phyloP scores from a whole-genome alignment of 2,113 vertebrate species.

The Tringa solitaria region DNA sequence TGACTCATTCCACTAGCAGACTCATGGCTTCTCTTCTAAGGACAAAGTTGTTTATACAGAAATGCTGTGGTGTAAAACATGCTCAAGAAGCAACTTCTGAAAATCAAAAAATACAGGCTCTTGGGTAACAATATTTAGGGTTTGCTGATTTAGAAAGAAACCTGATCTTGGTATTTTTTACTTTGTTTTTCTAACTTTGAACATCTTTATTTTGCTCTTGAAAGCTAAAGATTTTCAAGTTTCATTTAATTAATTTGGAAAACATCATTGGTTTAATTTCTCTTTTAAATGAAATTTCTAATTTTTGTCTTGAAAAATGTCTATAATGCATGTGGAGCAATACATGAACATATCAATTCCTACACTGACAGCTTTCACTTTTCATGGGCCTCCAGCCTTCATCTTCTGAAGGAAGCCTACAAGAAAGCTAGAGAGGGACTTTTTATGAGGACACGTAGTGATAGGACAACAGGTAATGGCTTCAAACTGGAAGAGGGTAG shows the following conservation, averaged over 20 bases:
- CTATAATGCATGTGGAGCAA: neutral
- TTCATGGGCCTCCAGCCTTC: neutral
- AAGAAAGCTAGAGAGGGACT: too few relatives aligned
- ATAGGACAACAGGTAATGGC: too few relatives aligned
- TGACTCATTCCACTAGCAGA: neutral
- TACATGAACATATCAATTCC: neutral
- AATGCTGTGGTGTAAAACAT: neutral
- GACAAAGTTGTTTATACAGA: neutral
- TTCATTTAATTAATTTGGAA: neutral
- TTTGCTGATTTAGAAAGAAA: neutral
- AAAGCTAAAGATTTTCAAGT: neutral
- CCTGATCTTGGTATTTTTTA: neutral
- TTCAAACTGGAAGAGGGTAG: too few relatives aligned
- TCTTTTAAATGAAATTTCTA: neutral
- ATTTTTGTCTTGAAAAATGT: neutral
- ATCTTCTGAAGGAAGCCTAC: neutral
- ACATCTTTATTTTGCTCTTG: neutral
- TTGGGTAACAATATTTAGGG: neutral
- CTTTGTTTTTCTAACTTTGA: neutral
- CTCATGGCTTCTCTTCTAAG: neutral
- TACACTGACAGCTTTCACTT: neutral
- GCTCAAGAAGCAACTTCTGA: neutral
- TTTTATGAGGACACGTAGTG: too few relatives aligned
- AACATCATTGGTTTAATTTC: neutral
- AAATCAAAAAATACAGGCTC: neutral